Evolutionary conservation across 2,113 vertebrate species (phyloP).

Genomic region (Brevimyrus niger): DNA sequence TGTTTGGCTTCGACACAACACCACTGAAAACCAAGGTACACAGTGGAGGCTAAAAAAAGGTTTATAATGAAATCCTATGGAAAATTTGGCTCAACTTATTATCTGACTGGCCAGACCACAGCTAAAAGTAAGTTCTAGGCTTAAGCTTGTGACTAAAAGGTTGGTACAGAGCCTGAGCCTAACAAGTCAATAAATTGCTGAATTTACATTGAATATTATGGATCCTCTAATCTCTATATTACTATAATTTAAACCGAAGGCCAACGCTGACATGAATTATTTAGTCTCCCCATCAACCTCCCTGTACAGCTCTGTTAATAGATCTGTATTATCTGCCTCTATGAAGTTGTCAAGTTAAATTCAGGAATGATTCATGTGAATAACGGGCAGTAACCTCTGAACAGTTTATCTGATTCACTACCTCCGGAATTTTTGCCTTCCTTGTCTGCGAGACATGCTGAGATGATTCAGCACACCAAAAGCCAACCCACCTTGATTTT

Average conservation of each 20-base stretch:
- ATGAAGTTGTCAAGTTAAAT: background rate
- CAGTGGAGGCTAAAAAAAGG: background rate
- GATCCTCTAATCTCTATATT: background rate
- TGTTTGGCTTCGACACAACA: background rate
- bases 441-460: slow-evolving; percentile 3
- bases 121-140: background rate
- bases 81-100: background rate
- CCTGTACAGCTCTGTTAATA: background rate
- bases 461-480: background rate
- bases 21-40: background rate
- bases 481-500: slow-evolving; percentile 24
- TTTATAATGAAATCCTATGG: background rate
- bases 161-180: background rate
- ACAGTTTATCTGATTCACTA: slow-evolving; percentile 6
- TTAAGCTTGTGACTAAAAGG: background rate
- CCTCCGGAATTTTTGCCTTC: background rate
- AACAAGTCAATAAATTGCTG: background rate
- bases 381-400: background rate
- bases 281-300: background rate
- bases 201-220: background rate
- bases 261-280: background rate
- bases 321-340: background rate
- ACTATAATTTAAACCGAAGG: background rate
- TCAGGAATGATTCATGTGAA: slow-evolving; percentile 8
- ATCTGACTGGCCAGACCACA: background rate